Base-by-base conservation (phyloP, 35 echinoderm and acorn worm species). In the Heliocidaris erythrogramma region DNA sequence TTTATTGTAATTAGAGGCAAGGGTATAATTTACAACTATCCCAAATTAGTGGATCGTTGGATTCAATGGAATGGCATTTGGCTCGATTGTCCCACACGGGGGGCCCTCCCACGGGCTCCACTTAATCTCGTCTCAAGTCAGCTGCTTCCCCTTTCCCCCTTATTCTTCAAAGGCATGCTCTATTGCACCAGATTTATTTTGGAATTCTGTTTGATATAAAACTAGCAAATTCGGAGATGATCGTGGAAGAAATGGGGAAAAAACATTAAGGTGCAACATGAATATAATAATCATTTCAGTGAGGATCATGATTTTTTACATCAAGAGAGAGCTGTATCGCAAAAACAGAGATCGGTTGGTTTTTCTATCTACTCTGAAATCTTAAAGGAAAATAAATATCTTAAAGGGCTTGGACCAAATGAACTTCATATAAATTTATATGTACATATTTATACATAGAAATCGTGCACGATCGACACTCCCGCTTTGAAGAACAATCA, bases 1-100 rank as follows among this genome's bases (percentile, higher is more conserved):
- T 89, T 89, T 89, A 89, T 89, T 89, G 87, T 89, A 89, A 89
- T 89, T 89, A 89, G 87, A 47, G 87, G 87, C 87, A 89, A 48
- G 87, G 29, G 87, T 89, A 89, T 47, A 89, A 89, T 89, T 89
- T 89, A 89, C 87, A 48, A 89, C 87, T 89, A 31, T 48, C 87
- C 87, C 87, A 89, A 89, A 89, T 89, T 89, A 89, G 87, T 48
- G 31, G 87, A 89, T 47, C 47, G 87, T 48, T 89, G 87, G 87
- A 32, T 47, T 89, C 32, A 48, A 47, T 48, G 87, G 87, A n/a
- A 89, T 89, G 87, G 87, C 29, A 89, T 89, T 89, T 48, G 87
- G 7, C 65, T 78, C 65, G 65, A 78, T 78, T 78, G 65, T 78
- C 65, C 65, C 65, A 78, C 65, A 78, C 65, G 65, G 65, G 65